A percentile compares a stretch with the other conserved stretches of the same genome.
Evolutionary conservation across 2,888 invertebrate species (phyloP).

Genomic region (Busseola fusca): DNA sequence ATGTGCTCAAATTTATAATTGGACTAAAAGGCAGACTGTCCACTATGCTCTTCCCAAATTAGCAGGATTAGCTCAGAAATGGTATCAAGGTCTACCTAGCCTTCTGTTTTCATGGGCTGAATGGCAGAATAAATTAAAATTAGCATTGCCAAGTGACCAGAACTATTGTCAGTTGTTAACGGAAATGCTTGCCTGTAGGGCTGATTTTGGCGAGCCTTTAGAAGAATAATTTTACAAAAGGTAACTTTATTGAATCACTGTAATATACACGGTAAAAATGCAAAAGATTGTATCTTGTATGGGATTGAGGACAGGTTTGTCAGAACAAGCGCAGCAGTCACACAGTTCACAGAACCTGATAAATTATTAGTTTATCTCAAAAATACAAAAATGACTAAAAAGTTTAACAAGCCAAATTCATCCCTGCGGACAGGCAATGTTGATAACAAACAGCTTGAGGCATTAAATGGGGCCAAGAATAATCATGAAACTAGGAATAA

Average conservation of each 20-base stretch:
- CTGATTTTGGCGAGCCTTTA: too few relatives aligned
- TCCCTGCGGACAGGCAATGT: neutral
- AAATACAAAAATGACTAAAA: too few relatives aligned
- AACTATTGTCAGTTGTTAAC: neutral
- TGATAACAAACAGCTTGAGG: neutral
- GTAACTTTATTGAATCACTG: too few relatives aligned
- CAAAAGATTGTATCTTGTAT: too few relatives aligned
- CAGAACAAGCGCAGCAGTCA: too few relatives aligned
- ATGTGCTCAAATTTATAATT: too few relatives aligned
- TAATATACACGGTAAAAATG: too few relatives aligned
- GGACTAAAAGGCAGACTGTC: too few relatives aligned
- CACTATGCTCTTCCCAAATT: neutral
- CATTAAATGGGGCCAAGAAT: neutral
- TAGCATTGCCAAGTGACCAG: neutral
- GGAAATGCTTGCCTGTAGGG: too few relatives aligned
- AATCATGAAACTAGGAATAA: neutral
- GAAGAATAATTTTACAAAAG: too few relatives aligned
- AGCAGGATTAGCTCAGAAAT: neutral
- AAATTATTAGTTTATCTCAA: neutral
- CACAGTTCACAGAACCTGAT: neutral
- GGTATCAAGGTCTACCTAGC: neutral
- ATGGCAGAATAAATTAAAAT: neutral
- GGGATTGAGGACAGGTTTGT: too few relatives aligned
- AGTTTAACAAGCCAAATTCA: neutral
- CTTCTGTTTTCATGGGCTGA: conserved; percentile 1